phyloP scores from a whole-genome alignment of 23 tunicate genomes.

The Diplosoma virens region DNA sequence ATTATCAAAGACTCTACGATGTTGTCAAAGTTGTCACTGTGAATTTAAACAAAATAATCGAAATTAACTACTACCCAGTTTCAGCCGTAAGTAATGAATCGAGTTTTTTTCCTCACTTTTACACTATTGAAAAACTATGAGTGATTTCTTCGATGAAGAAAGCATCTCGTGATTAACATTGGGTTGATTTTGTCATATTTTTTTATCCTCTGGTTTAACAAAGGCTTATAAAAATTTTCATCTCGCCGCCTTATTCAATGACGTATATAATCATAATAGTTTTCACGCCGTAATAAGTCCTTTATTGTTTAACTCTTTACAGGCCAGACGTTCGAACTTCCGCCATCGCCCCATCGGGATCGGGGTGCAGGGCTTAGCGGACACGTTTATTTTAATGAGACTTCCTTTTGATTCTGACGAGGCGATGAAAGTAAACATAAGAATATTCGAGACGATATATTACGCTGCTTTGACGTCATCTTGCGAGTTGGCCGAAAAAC shows the following conservation, averaged over 20 bases:
- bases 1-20: constrained; percentile 72
- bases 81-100: constrained; percentile 41
- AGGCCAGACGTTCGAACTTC: constrained; percentile 85
- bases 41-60: constrained; percentile 96
- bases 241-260: no score
- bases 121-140: no score
- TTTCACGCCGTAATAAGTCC: no score
- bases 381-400: constrained; percentile 81
- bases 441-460: constrained; percentile 96
- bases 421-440: constrained; percentile 80
- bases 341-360: constrained; percentile 98
- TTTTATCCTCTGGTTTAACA: no score
- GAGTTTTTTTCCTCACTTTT: no score
- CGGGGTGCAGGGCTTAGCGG: constrained; percentile 99
- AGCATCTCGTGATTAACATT: no score
- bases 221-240: no score
- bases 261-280: no score
- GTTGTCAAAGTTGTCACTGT: constrained; percentile 79
- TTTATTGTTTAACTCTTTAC: not conserved
- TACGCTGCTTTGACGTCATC: constrained; percentile 95
- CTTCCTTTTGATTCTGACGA: constrained; percentile 84
- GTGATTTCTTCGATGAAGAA: no score
- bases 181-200: no score
- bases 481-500: constrained; percentile 80
- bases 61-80: constrained; percentile 94